These are phyloP conservation scores for Catocala sponsa DNA, from an alignment of 2,888 invertebrate species.

Conservation along the genomic window DNA sequence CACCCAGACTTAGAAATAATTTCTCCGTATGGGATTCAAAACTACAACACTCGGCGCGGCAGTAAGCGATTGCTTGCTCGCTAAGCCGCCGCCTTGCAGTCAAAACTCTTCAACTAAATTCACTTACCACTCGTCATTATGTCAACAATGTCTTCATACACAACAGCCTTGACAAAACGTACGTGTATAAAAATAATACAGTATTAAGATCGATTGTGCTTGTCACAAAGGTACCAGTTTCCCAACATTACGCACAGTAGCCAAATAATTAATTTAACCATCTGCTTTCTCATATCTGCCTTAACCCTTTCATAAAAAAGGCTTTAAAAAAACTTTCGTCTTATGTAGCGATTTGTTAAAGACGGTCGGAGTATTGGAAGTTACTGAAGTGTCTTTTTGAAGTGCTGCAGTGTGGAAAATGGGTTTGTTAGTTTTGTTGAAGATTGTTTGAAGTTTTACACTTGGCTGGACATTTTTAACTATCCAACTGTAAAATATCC, in stretches of 20 bases:
- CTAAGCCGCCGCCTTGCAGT: too few relatives aligned
- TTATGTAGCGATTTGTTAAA: slow-evolving; percentile 42
- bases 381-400: slow-evolving; percentile 32
- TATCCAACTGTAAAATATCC: not conserved
- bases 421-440: slow-evolving; percentile 44
- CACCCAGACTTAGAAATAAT: too few relatives aligned
- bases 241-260: slow-evolving; percentile 57
- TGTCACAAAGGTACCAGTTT: slow-evolving; percentile 38
- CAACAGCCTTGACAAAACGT: slow-evolving; percentile 5
- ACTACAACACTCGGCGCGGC: too few relatives aligned
- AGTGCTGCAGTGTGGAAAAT: slow-evolving; percentile 41
- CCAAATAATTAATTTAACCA: slow-evolving; percentile 73
- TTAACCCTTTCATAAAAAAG: slow-evolving; percentile 65
- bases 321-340: slow-evolving; percentile 46
- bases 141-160: not conserved
- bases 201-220: slow-evolving; percentile 33
- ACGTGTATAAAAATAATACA: slow-evolving; percentile 42
- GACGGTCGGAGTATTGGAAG: slow-evolving; percentile 29
- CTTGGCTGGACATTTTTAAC: slow-evolving; percentile 4
- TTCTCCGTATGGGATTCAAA: too few relatives aligned
- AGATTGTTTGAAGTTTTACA: slow-evolving; percentile 19
- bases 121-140: not conserved
- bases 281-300: slow-evolving; percentile 80
- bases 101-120: too few relatives aligned
- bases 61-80: too few relatives aligned